phyloP scores from a whole-genome alignment of 1,140 invertebrate genomes.

The Brachionus manjavacas region DNA sequence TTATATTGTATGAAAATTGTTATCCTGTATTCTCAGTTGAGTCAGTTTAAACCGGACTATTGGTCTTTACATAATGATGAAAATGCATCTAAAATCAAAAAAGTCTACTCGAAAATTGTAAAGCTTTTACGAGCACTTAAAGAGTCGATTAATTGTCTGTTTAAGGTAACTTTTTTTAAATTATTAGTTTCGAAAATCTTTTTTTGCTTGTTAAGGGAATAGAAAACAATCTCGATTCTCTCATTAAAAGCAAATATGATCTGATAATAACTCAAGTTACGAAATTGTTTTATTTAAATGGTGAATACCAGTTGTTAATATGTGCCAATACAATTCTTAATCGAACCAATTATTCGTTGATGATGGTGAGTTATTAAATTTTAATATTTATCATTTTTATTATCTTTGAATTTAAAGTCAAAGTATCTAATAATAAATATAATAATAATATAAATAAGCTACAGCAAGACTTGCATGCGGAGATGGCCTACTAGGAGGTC shows the following conservation, averaged over 20 bases:
- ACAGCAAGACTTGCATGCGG: no score
- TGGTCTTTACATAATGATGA: not conserved
- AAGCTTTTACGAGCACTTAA: not conserved
- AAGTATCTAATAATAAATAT: no score
- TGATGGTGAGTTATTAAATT: not conserved
- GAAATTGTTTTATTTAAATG: not conserved
- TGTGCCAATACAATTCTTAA: not conserved
- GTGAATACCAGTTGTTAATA: not conserved
- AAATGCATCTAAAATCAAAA: conserved; percentile 4
- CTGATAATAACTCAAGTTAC: not conserved
- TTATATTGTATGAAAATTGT: conserved; percentile 25
- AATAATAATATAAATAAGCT: no score
- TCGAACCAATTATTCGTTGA: conserved; percentile 19
- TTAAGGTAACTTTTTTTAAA: not conserved
- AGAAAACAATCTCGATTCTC: not conserved
- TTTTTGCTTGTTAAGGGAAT: not conserved
- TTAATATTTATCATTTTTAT: no score
- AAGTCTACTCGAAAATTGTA: not conserved
- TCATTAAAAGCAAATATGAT: not conserved
- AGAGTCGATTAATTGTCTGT: conserved; percentile 23
- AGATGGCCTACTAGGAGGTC: no score
- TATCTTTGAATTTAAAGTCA: no score
- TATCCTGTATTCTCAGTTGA: not conserved
- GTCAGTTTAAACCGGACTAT: conserved; percentile 30
- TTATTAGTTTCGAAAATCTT: not conserved